These are phyloP conservation scores for Onthophagus taurus DNA, from an alignment of 1,140 invertebrate species.

Conservation along the genomic window DNA sequence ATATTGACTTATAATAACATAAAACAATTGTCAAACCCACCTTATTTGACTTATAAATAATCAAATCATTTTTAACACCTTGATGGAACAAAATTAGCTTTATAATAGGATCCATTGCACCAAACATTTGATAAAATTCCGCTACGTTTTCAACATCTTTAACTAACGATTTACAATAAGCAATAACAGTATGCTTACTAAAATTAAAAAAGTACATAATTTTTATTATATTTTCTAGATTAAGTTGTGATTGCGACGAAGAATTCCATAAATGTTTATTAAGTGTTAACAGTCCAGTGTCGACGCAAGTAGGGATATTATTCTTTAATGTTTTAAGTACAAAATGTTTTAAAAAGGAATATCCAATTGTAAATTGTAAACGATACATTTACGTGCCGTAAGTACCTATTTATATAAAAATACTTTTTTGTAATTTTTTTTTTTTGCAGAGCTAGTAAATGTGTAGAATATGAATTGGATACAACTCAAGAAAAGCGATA, in stretches of 20 bases:
- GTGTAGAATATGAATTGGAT: conserved; percentile 45
- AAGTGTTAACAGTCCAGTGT: conserved; percentile 38
- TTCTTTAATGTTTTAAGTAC: conserved; percentile 59
- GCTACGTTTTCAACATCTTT: no score
- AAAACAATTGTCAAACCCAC: no score
- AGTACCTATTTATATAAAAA: conserved; percentile 9
- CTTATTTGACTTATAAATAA: no score
- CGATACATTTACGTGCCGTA: conserved; percentile 29
- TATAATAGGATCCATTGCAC: no score
- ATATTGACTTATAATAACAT: no score
- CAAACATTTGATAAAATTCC: no score
- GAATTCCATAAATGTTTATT: conserved; percentile 57
- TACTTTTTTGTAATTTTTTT: conserved; percentile 1
- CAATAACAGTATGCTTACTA: neutral
- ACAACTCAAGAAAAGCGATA: conserved; percentile 38
- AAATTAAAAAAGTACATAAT: neutral
- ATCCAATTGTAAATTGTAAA: conserved; percentile 50
- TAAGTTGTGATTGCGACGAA: conserved; percentile 61
- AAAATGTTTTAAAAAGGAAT: conserved; percentile 57
- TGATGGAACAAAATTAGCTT: no score
- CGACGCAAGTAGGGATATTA: conserved; percentile 47
- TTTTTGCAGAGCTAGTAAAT: conserved; percentile 29
- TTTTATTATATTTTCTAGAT: conserved; percentile 31
- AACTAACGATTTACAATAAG: no score
- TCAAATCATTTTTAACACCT: no score